These are phyloP conservation scores for Panagrolaimus sp. DNA, from an alignment of 1,140 invertebrate species.

Conservation along the genomic window DNA sequence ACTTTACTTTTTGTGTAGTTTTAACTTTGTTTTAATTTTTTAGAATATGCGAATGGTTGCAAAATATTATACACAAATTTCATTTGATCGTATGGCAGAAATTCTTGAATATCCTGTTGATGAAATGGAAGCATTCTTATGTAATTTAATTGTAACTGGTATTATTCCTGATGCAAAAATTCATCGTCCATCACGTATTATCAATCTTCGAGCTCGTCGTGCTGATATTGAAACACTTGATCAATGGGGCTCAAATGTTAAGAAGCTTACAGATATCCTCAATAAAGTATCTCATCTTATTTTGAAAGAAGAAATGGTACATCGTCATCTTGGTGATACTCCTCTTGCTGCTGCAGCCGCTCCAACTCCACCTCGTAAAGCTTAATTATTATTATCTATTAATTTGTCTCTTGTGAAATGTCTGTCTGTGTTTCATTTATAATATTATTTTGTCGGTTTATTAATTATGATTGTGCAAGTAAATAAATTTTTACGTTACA, in stretches of 20 bases:
- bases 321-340: constrained; percentile 65
- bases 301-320: constrained; percentile 93
- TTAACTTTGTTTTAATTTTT: constrained; percentile 56
- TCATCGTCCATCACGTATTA: constrained; percentile 49
- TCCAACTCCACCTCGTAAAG: no score
- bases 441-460: no score
- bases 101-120: constrained; percentile 77
- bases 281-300: constrained; percentile 97
- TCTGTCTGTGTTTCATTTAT: no score
- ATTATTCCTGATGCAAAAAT: constrained; percentile 57
- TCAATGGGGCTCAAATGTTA: constrained; percentile 85
- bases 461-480: no score
- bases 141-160: constrained; percentile 82
- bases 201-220: constrained; percentile 65
- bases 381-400: no score
- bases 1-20: no score
- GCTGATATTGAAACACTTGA: constrained; percentile 89
- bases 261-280: constrained; percentile 85
- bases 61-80: constrained; percentile 92
- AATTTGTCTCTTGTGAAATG: no score
- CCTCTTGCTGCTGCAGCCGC: no score
- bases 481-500: no score
- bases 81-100: constrained; percentile 82
- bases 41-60: constrained; percentile 98
- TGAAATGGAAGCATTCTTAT: constrained; percentile 90